Conservation (phyloP, 2,888 invertebrate species). For the Lypha dubia region DNA sequence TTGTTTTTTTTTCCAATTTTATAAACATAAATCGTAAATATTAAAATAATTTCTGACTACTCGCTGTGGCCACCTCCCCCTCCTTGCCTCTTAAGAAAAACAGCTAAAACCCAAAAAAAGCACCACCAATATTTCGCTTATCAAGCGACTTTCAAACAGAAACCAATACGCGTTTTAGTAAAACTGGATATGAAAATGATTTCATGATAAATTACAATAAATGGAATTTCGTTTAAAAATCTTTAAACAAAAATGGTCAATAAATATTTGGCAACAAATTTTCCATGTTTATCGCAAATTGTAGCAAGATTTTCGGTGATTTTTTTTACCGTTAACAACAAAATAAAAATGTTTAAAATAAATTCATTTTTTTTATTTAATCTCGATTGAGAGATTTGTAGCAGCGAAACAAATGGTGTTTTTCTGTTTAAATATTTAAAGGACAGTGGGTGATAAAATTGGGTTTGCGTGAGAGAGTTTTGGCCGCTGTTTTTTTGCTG, state of each 20-base stretch:
- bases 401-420: slow-evolving; percentile 13
- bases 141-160: not conserved
- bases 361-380: no score
- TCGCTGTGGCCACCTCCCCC: slow-evolving; percentile 16
- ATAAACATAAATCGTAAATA: slow-evolving; percentile 31
- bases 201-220: slow-evolving; percentile 65
- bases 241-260: slow-evolving; percentile 37
- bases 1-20: slow-evolving; percentile 1
- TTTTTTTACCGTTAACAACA: slow-evolving; percentile 34
- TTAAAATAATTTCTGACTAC: slow-evolving; percentile 18
- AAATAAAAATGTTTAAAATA: slow-evolving; percentile 49
- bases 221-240: slow-evolving; percentile 47
- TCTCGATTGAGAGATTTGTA: slow-evolving; percentile 59
- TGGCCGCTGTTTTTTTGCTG: not conserved
- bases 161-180: not conserved
- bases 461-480: not conserved
- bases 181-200: slow-evolving; percentile 34
- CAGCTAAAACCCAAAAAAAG: not conserved
- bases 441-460: slow-evolving; percentile 44
- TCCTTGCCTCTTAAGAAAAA: slow-evolving; percentile 41
- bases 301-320: slow-evolving; percentile 43
- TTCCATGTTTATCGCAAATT: slow-evolving; percentile 48
- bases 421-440: slow-evolving; percentile 31
- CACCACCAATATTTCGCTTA: slow-evolving; percentile 18
- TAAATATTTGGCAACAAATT: slow-evolving; percentile 53